phyloP scores from a whole-genome alignment of 2,797 vertebrate species.

The Mallotus villosus region DNA sequence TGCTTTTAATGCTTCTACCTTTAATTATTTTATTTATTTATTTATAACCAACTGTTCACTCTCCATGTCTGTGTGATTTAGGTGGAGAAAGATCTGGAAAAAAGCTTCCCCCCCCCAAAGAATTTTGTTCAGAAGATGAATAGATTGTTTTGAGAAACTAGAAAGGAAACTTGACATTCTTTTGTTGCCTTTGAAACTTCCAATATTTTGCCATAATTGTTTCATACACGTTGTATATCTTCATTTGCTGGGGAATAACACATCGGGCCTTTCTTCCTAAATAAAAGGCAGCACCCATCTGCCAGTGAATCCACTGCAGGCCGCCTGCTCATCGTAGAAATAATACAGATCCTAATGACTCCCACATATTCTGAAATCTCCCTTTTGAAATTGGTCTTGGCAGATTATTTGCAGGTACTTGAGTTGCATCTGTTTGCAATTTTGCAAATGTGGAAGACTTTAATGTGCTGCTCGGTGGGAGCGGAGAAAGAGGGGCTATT shows the following conservation, averaged over 20 bases:
- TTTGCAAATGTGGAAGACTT: slow-evolving; percentile 99
- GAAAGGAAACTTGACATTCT: slow-evolving; percentile 92
- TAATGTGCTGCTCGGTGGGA: slow-evolving; percentile 84
- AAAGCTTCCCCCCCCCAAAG: slow-evolving; percentile 20
- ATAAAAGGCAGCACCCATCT: slow-evolving; percentile 99
- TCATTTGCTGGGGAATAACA: slow-evolving; percentile 92
- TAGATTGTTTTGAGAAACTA: slow-evolving; percentile 79
- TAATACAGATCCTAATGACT: slow-evolving; percentile 99
- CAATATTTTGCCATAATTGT: slow-evolving; percentile 96
- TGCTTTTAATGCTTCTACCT: slow-evolving; percentile 64
- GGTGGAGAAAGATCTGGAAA: slow-evolving; percentile 34
- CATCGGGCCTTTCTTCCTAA: slow-evolving; percentile 80
- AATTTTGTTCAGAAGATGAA: slow-evolving; percentile 68
- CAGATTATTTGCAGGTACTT: slow-evolving; percentile 99
- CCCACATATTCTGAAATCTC: slow-evolving; percentile 99
- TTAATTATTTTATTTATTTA: slow-evolving; percentile 64
- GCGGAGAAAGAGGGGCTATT: slow-evolving; percentile 81
- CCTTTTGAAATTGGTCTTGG: slow-evolving; percentile 99
- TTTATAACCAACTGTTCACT: slow-evolving; percentile 33
- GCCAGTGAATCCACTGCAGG: slow-evolving; percentile 96
- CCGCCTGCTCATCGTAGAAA: slow-evolving; percentile 98
- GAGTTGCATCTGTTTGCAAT: slow-evolving; percentile 99
- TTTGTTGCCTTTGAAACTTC: slow-evolving; percentile 95
- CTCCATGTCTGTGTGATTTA: slow-evolving; percentile 31
- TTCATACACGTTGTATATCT: slow-evolving; percentile 93